phyloP scores from a whole-genome alignment of 2,888 invertebrate genomes.

The Nomada fabriciana region DNA sequence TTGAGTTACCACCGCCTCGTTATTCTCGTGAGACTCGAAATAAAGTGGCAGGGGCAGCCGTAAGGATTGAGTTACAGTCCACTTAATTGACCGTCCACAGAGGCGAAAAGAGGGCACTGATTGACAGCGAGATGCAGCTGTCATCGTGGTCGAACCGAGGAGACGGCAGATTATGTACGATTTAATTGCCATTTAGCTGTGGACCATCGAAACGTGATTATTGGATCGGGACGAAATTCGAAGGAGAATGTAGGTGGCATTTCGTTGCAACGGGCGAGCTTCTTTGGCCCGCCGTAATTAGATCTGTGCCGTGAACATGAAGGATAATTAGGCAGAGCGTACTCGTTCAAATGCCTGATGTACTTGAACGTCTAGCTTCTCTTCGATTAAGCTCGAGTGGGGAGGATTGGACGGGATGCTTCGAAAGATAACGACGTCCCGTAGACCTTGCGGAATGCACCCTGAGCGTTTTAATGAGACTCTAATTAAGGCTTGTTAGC shows the following conservation, averaged over 20 bases:
- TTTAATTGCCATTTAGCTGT: slow-evolving; percentile 60
- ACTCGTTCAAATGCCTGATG: slow-evolving; percentile 5
- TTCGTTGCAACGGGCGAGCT: slow-evolving; percentile 30
- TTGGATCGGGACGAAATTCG: slow-evolving; percentile 40
- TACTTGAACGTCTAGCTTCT: slow-evolving; percentile 22
- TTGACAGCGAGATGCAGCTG: slow-evolving; percentile 67
- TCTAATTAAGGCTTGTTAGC: neutral
- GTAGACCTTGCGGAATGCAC: neutral
- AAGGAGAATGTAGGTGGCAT: slow-evolving; percentile 41
- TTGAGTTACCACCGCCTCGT: slow-evolving; percentile 62
- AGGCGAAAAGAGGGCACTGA: slow-evolving; percentile 60
- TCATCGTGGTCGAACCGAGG: slow-evolving; percentile 54
- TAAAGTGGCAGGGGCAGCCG: slow-evolving; percentile 48
- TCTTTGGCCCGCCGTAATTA: slow-evolving; percentile 50
- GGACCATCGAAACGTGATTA: slow-evolving; percentile 17
- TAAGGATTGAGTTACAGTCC: slow-evolving; percentile 55
- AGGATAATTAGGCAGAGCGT: slow-evolving; percentile 33
- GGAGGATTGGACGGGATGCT: slow-evolving; percentile 21
- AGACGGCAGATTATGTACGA: slow-evolving; percentile 33
- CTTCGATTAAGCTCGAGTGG: slow-evolving; percentile 41
- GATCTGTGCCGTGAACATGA: slow-evolving; percentile 26
- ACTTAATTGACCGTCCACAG: slow-evolving; percentile 60
- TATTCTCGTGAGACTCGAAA: slow-evolving; percentile 50
- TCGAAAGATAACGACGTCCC: neutral
- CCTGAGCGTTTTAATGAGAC: neutral